Percentiles rank a stretch among this genome's conserved stretches.
These are phyloP conservation scores for Lepidothrix coronata DNA, from an alignment of 2,113 vertebrate species.

Conservation along the genomic window DNA sequence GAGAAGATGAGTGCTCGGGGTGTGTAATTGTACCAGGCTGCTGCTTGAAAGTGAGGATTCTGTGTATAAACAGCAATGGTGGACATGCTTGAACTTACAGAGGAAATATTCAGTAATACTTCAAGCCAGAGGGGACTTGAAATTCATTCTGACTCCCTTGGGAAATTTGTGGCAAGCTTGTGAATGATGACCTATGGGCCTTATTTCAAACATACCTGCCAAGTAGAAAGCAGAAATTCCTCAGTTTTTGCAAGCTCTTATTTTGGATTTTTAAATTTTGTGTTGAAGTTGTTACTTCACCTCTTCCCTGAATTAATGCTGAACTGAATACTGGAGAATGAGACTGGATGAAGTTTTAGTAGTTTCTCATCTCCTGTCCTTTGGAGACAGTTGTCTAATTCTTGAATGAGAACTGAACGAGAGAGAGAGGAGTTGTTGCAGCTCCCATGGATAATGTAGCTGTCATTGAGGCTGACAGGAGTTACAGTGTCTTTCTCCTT, in stretches of 20 bases:
- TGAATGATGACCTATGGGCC: neutral
- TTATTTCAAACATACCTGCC: neutral
- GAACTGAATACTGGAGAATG: neutral
- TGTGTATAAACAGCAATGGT: neutral
- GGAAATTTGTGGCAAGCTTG: neutral
- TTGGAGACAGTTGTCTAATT: neutral
- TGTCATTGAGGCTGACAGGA: slow-evolving; percentile 29
- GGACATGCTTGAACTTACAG: neutral
- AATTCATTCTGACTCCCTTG: neutral
- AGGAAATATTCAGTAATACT: neutral
- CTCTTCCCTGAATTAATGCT: neutral
- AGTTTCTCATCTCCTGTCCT: neutral
- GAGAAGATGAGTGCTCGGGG: neutral
- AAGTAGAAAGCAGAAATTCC: neutral
- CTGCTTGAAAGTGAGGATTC: neutral
- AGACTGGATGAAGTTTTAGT: neutral
- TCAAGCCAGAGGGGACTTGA: neutral
- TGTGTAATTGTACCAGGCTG: neutral
- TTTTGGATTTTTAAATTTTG: neutral
- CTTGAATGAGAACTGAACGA: neutral
- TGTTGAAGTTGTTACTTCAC: neutral
- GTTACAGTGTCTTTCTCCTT: neutral
- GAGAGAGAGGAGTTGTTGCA: neutral
- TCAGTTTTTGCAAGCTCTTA: neutral
- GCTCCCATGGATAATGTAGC: neutral